A percentile compares a stretch with the other conserved stretches of the same genome.
Conservation (phyloP, 2,888 invertebrate genomes). For the Crepidodera aurea region DNA sequence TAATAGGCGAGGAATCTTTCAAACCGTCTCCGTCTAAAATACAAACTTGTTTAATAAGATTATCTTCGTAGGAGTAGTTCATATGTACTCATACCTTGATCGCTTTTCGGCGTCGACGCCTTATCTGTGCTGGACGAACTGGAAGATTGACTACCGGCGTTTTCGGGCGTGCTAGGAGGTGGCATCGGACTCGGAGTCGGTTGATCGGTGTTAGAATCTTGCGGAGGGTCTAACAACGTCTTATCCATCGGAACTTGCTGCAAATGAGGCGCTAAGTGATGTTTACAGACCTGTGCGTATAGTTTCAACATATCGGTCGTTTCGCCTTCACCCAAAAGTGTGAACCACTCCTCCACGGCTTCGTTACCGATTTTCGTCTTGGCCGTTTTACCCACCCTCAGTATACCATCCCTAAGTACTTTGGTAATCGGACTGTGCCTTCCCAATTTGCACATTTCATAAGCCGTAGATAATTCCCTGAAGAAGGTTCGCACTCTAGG, state of each 20-base stretch:
- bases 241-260: slow-evolving; percentile 79
- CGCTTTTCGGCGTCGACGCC: slow-evolving; percentile 66
- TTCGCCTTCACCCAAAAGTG: slow-evolving; percentile 79
- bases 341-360: slow-evolving; percentile 90
- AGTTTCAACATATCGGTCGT: slow-evolving; percentile 84
- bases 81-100: slow-evolving; percentile 58
- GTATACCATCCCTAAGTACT: slow-evolving; percentile 84
- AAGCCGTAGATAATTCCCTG: slow-evolving; percentile 89
- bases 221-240: slow-evolving; percentile 73
- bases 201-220: slow-evolving; percentile 66
- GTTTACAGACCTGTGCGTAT: slow-evolving; percentile 83
- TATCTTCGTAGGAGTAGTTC: too few species aligned
- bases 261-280: slow-evolving; percentile 79
- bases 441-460: slow-evolving; percentile 94
- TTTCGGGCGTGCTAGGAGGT: slow-evolving; percentile 50
- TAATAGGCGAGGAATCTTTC: slow-evolving; percentile 52
- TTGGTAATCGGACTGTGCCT: slow-evolving; percentile 90
- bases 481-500: slow-evolving; percentile 86
- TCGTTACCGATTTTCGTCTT: slow-evolving; percentile 69
- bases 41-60: too few species aligned
- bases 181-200: slow-evolving; percentile 63
- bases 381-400: slow-evolving; percentile 78
- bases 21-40: slow-evolving; percentile 49
- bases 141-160: slow-evolving; percentile 42
- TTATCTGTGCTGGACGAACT: slow-evolving; percentile 59